Conservation (phyloP, 2,888 invertebrate species). For the Drosophila paucipuncta region DNA sequence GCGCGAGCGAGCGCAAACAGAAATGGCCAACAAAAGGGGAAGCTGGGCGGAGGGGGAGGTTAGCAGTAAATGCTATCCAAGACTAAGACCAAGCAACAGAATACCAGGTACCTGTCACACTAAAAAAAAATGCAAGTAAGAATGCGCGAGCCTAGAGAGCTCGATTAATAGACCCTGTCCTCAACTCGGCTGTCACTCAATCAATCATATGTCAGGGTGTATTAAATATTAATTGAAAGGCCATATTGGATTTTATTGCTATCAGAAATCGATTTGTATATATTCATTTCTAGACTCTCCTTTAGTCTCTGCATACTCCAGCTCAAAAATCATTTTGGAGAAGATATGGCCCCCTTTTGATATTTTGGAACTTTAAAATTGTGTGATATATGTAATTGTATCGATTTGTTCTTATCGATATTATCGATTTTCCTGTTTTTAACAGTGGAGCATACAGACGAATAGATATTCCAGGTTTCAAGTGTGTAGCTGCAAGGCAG, state of each 20-base stretch:
- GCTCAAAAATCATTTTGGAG: too few relatives aligned
- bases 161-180: background rate
- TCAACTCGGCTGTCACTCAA: background rate
- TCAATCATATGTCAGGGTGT: background rate
- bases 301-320: too few relatives aligned
- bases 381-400: background rate
- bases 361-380: background rate
- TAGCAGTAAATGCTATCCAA: conserved; percentile 16
- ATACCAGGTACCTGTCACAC: conserved; percentile 19
- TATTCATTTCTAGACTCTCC: background rate
- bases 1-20: conserved; percentile 1
- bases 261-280: background rate
- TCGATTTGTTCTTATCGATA: background rate
- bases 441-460: background rate
- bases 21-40: background rate
- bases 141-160: background rate
- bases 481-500: background rate
- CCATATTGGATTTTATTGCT: background rate
- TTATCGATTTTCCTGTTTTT: background rate
- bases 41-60: too few relatives aligned
- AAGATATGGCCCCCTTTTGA: background rate
- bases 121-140: background rate
- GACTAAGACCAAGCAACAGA: conserved; percentile 9
- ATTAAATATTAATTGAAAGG: background rate
- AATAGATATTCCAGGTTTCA: background rate